These are phyloP conservation scores for Xenentodon cancila DNA, from an alignment of 2,797 vertebrate species.

Conservation along the genomic window DNA sequence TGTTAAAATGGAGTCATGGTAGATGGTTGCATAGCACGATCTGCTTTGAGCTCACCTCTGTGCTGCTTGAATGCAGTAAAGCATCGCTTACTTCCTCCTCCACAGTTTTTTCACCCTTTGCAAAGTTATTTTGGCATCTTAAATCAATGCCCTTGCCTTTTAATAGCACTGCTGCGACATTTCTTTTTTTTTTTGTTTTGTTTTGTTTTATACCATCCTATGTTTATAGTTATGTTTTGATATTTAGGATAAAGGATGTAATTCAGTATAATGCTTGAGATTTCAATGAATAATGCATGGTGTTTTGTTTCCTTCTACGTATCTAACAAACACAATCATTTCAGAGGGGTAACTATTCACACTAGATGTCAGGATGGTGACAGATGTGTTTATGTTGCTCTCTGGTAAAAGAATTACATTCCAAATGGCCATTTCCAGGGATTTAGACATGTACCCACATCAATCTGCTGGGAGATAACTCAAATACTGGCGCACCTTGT, in stretches of 20 bases:
- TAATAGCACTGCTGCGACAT: background rate
- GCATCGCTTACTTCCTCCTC: conserved; percentile 1
- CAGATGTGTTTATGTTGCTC: conserved; percentile 38
- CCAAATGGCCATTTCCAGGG: conserved; percentile 43
- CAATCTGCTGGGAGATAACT: conserved; percentile 45
- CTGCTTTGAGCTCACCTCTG: conserved; percentile 31
- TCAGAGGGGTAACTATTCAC: conserved; percentile 18
- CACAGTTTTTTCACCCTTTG: conserved; percentile 11
- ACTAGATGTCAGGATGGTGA: conserved; percentile 24
- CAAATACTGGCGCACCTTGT: conserved; percentile 38
- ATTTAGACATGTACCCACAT: conserved; percentile 45
- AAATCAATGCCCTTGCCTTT: conserved; percentile 10
- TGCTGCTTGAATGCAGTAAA: conserved; percentile 2
- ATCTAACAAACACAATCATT: conserved; percentile 32
- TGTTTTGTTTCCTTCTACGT: conserved; percentile 28
- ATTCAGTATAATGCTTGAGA: conserved; percentile 16
- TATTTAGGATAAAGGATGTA: conserved; percentile 11
- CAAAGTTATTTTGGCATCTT: conserved; percentile 19
- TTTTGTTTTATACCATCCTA: conserved; percentile 7
- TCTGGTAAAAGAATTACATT: conserved; percentile 26
- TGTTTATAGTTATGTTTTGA: conserved; percentile 17
- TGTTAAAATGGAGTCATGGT: conserved; percentile 45
- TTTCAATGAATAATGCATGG: conserved; percentile 45
- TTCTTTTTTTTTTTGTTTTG: conserved; percentile 3
- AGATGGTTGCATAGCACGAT: conserved; percentile 10